Evolutionary conservation across 2,797 vertebrate species (phyloP), one percentile per base, ranked within the genome.

Genomic region (Trichosurus vulpecula): DNA sequence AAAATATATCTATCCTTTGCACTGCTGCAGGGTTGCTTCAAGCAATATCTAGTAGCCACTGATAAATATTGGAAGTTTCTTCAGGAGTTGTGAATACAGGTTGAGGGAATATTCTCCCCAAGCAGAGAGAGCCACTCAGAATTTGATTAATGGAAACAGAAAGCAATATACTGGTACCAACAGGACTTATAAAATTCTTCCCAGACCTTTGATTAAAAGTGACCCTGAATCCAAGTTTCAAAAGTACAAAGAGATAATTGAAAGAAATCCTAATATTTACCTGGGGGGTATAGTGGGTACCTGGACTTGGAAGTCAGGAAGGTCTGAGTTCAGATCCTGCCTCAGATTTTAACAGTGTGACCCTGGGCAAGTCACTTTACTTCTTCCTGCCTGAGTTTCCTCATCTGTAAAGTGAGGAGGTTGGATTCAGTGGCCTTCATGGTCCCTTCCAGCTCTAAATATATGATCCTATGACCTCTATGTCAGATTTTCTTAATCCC

Each of bases 1-100:
- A 95, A 95, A 96, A 66, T 97, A 96, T 94, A 93, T 41, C 56
- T 81, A 22, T 87, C 54, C 57, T 91, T 91, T 9, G 55, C 52
- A 93, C 93, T 93, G 92, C 52, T 90, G 91, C 87, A 91, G 9
- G 9, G 41, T 87, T 51, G 41, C 74, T 87, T 87, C 41, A 51
- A 87, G 74, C 74, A 87, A 87, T 87, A 87, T 87, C 74, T 51
- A 51, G 25, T 87, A 51, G 74, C 89, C 94, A n/a, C 47, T 90
- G 91, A 56, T 25, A 19, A 52, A 2, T 87, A 57, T 93, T 95
- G 52, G 56, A 93, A 11, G 10, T 95, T 94, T 95, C 61, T 95
- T 96, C 94, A 87, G 96, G 74, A 41, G 54, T 96, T 93, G 53
- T 52, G 93, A 92, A n/a, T 51, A 3, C 0, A 14, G 51, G 35